Base-by-base conservation (phyloP, 1,140 invertebrate genomes). In the Nomia melanderi region DNA sequence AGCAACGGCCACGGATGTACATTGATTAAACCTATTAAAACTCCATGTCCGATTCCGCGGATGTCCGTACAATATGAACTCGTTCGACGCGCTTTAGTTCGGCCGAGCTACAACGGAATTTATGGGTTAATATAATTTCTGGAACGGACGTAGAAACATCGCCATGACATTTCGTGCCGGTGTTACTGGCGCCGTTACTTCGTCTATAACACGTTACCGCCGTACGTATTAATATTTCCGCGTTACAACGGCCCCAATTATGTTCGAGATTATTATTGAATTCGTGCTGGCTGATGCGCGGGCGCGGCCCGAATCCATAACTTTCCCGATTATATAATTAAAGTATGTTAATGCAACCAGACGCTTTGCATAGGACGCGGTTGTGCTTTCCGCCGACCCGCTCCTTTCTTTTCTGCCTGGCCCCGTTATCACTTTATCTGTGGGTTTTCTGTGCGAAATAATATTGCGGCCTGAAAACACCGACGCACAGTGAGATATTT, bases 51-150 rank as follows among this genome's bases (percentile, higher is more conserved):
- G 66, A 81, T 81, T 77, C 56, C 33, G 53, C 47, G 50, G 41
- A 60, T 53, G 72, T 59, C 63, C 39, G 69, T 7, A 67, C 79
- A 71, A 64, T 62, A 63, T 62, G 76, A 82, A 64, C 62, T 65
- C 50, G 62, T 74, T 74, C 72, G 53, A 39, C 27, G 65, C 62
- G 41, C 25, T 71, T 66, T 63, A 66, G 47, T 62, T 41, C 65
- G 63, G 36, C 31, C 56, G 20, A 23, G 47, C 41, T 63, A 53
- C 50, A 67, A 78, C 71, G 29, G 79, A 77, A 78, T 83, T 82
- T 83, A 81, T 67, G 76, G 67, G 66, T 82, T 83, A 83, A 82
- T 82, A 69, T 69, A 76, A 78, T 83, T 60, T 81, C 66, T 60
- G 71, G 74, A 60, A 78, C 54, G 70, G 70, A 66, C 74, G 74